These are phyloP conservation scores for Harpalus rufipes DNA, from an alignment of 2,888 invertebrate species.

Conservation along the genomic window DNA sequence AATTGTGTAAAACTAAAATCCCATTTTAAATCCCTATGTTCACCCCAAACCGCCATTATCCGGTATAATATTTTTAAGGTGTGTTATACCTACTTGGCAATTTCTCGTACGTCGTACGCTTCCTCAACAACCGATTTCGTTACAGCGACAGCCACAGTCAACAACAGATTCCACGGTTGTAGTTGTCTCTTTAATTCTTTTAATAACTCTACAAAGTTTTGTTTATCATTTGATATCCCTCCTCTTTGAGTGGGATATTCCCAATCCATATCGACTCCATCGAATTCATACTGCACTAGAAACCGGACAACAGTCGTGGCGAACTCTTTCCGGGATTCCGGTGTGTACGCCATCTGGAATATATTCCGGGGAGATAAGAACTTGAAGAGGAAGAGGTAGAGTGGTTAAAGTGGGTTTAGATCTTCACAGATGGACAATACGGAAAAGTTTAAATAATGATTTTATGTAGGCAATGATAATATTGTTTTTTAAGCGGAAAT, in stretches of 20 bases:
- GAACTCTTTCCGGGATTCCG: constrained; percentile 75
- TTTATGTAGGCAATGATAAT: neutral
- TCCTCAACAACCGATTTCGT: constrained; percentile 73
- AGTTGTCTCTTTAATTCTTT: constrained; percentile 76
- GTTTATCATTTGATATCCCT: constrained; percentile 75
- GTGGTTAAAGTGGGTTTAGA: neutral
- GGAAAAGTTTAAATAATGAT: neutral
- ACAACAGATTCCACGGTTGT: constrained; percentile 74
- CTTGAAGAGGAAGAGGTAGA: neutral
- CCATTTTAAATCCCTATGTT: too few species aligned
- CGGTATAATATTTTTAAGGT: neutral
- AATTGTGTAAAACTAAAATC: too few species aligned
- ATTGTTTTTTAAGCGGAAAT: neutral
- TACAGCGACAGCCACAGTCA: constrained; percentile 78
- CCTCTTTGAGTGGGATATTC: constrained; percentile 78
- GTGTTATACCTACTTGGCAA: constrained; percentile 73
- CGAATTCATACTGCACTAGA: constrained; percentile 76
- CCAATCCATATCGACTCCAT: constrained; percentile 79
- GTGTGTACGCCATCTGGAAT: constrained; percentile 75
- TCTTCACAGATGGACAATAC: neutral
- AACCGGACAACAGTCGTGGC: constrained; percentile 75
- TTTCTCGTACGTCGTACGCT: constrained; percentile 76
- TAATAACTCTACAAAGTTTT: constrained; percentile 76
- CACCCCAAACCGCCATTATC: too few species aligned
- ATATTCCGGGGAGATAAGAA: neutral